Percentiles rank a stretch among this genome's conserved stretches.
Conservation (phyloP, 2,113 vertebrate species). For the Clarias macrocephalus region DNA sequence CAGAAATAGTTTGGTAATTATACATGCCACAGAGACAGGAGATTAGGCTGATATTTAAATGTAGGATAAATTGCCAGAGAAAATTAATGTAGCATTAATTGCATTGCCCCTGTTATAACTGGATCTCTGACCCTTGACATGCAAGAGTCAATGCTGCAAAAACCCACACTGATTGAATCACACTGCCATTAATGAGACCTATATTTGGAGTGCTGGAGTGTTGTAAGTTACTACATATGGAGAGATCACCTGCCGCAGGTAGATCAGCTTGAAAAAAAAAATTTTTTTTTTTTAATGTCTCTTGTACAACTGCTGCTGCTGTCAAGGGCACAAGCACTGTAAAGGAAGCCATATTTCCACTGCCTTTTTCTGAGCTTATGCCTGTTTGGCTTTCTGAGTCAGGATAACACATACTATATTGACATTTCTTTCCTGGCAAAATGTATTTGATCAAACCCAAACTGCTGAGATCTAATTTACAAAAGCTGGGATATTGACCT, state of each 20-base stretch:
- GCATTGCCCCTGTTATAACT: slow-evolving; percentile 48
- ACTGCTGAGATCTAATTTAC: slow-evolving; percentile 27
- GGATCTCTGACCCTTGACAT: slow-evolving; percentile 39
- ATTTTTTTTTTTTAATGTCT: background rate
- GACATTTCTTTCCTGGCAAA: slow-evolving; percentile 21
- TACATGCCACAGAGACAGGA: slow-evolving; percentile 30
- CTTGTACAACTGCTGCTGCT: background rate
- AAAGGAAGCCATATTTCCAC: slow-evolving; percentile 13
- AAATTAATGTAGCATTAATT: slow-evolving; percentile 55
- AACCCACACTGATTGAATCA: slow-evolving; percentile 50
- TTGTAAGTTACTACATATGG: slow-evolving; percentile 10
- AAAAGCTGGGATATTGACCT: slow-evolving; percentile 16
- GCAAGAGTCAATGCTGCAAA: slow-evolving; percentile 23
- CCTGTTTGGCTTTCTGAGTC: slow-evolving; percentile 29
- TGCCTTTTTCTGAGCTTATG: slow-evolving; percentile 7
- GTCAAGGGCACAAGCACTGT: slow-evolving; percentile 32
- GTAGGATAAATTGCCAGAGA: slow-evolving; percentile 36
- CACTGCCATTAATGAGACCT: slow-evolving; percentile 50
- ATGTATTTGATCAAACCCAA: slow-evolving; percentile 9
- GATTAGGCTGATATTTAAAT: slow-evolving; percentile 46
- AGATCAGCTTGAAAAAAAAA: background rate
- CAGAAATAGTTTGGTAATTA: slow-evolving; percentile 48
- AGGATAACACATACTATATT: slow-evolving; percentile 31
- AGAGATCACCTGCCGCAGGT: slow-evolving; percentile 33
- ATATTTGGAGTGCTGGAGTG: slow-evolving; percentile 46